These are phyloP conservation scores for Alauda arvensis DNA, from an alignment of 2,797 vertebrate genomes.

Conservation along the genomic window DNA sequence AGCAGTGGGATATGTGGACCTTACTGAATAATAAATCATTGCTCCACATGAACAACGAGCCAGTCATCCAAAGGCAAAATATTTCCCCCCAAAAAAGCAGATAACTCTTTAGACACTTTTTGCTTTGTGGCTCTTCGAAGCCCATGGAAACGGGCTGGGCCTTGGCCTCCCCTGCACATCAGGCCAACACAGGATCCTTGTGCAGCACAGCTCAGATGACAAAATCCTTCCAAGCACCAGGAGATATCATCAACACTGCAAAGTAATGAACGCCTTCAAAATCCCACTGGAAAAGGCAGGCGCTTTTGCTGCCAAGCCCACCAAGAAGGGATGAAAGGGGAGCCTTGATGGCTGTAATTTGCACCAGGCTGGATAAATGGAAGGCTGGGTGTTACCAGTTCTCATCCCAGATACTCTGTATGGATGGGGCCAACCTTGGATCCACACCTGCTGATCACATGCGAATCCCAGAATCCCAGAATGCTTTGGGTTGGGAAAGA, in stretches of 20 bases:
- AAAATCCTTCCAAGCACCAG: constrained; percentile 38
- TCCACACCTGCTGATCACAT: not conserved
- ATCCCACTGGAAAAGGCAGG: constrained; percentile 24
- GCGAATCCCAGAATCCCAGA: not conserved
- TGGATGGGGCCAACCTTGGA: not conserved
- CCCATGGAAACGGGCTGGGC: not conserved
- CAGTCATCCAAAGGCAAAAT: constrained; percentile 9
- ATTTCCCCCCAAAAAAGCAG: not conserved
- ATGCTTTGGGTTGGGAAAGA: not conserved
- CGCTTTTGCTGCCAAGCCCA: constrained; percentile 39
- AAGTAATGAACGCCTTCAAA: constrained; percentile 6
- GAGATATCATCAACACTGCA: constrained; percentile 31
- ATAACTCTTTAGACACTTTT: not conserved
- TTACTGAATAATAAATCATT: constrained; percentile 25
- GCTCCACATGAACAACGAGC: constrained; percentile 12
- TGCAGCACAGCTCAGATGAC: not conserved
- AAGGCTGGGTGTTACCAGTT: not conserved
- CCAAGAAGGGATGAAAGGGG: constrained; percentile 43
- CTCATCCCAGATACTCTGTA: not conserved
- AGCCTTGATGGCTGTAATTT: not conserved
- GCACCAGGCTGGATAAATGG: not conserved
- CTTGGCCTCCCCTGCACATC: not conserved
- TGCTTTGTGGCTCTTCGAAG: not conserved
- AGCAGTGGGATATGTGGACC: not conserved
- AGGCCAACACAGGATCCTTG: constrained; percentile 14